Base-by-base conservation (phyloP, 2,797 vertebrate species). In the Notolabrus celidotus region DNA sequence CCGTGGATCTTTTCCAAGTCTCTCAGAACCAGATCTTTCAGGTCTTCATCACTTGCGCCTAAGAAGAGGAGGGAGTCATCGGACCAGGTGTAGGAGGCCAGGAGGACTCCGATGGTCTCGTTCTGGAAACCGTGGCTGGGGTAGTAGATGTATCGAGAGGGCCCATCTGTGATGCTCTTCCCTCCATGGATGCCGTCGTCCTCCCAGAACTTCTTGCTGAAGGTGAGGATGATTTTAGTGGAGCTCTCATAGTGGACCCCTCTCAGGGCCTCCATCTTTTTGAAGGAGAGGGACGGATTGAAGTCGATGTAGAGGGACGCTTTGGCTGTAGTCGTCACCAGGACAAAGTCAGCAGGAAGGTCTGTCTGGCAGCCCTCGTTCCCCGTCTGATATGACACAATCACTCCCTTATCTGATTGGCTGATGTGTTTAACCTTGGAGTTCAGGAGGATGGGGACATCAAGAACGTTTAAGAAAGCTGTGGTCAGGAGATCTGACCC, bases 271-370 rank as follows among this genome's bases (percentile, higher is more conserved):
- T 75, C 61, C 82, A 76, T 88, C 67, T 92, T 91, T 10, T 0
- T 5, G 2, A 5, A 14, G 4, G 93, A 70, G 7, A 96, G 87
- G 17, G 90, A 77, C 0, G 94, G 94, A 0, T 72, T 22, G 54
- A 95, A 95, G 16, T 83, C 45, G 0, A 95, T 82, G 45, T 92
- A 90, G n/a, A 91, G 90, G 2, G 92, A 79, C 0, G 94, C 93
- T 27, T 93, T 94, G 59, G 94, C 92, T 2, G 92, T 95, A n/a
- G 82, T 79, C 0, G 94, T 94, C 34, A 95, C 72, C 58, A 96
- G 66, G 22, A 89, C 90, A 0, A 74, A 34, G 11, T 95, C 93
- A 0, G 88, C 93, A 0, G 51, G 51, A 7, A 91, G 19, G 7
- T 52, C 51, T 0, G 19, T 74, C 5, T 89, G 0, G 17, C 31